Conservation (phyloP, 2,797 vertebrate genomes). For the Acrossocheilus fasciatus region DNA sequence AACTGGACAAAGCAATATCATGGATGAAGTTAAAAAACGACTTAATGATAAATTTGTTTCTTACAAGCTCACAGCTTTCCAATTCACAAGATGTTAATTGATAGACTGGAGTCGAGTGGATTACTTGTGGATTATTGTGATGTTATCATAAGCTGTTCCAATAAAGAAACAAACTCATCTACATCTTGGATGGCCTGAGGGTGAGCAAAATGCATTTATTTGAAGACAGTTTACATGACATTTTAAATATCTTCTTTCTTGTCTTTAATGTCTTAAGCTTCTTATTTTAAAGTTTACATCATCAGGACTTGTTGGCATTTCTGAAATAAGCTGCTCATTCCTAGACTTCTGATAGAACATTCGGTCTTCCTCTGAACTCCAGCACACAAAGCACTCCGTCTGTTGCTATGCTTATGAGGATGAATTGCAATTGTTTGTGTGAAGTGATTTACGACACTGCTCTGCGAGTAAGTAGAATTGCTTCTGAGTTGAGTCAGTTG, state of each 20-base stretch:
- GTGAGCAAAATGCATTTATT: neutral
- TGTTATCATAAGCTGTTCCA: neutral
- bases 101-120: neutral
- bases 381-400: conserved; percentile 49
- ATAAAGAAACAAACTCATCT: neutral
- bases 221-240: neutral
- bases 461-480: conserved; percentile 27
- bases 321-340: conserved; percentile 4
- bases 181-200: neutral
- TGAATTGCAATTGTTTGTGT: conserved; percentile 36
- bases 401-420: conserved; percentile 48
- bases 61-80: neutral
- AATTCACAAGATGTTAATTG: neutral
- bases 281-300: neutral
- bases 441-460: conserved; percentile 55
- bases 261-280: neutral
- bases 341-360: conserved; percentile 13
- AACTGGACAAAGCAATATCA: neutral
- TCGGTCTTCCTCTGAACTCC: neutral
- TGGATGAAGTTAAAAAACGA: neutral
- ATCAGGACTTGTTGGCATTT: neutral
- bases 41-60: neutral
- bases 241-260: conserved; percentile 8
- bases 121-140: neutral
- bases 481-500: conserved; percentile 37